A percentile compares a stretch with the other conserved stretches of the same genome.
Evolutionary conservation across 2,797 vertebrate genomes (phyloP).

Genomic region (Chrysolophus pictus): DNA sequence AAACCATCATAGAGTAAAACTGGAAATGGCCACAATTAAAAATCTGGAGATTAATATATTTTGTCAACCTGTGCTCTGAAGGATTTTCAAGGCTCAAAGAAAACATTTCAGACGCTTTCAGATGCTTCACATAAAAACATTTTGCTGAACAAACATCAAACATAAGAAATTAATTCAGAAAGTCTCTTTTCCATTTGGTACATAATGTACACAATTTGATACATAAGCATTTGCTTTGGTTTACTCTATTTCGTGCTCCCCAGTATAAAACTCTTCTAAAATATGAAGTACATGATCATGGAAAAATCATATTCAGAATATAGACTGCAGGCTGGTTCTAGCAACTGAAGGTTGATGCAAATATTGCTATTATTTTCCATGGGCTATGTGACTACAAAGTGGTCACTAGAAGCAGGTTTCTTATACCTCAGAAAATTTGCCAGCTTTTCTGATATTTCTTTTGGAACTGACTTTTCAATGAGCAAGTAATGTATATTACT

Average conservation of each 20-base stretch:
- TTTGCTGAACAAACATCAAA: background rate
- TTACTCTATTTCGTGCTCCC: background rate
- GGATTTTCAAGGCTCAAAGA: slow-evolving; percentile 30
- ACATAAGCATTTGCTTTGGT: background rate
- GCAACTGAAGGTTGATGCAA: background rate
- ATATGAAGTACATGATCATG: background rate
- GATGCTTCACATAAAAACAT: slow-evolving; percentile 7
- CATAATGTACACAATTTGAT: background rate
- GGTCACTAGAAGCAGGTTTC: background rate
- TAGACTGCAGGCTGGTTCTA: background rate
- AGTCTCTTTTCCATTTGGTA: background rate
- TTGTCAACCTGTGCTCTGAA: background rate
- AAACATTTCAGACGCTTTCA: background rate
- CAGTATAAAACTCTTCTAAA: background rate
- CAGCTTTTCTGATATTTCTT: background rate
- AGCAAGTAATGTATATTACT: background rate
- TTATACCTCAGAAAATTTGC: background rate
- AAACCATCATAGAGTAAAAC: background rate
- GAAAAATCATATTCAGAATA: background rate
- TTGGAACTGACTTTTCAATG: background rate
- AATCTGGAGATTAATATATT: slow-evolving; percentile 13
- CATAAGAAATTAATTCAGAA: slow-evolving; percentile 2
- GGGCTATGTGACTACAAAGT: background rate
- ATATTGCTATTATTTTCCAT: background rate
- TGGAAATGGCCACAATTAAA: background rate